phyloP scores from a whole-genome alignment of 2,113 vertebrate species.

The Puntigrus tetrazona region DNA sequence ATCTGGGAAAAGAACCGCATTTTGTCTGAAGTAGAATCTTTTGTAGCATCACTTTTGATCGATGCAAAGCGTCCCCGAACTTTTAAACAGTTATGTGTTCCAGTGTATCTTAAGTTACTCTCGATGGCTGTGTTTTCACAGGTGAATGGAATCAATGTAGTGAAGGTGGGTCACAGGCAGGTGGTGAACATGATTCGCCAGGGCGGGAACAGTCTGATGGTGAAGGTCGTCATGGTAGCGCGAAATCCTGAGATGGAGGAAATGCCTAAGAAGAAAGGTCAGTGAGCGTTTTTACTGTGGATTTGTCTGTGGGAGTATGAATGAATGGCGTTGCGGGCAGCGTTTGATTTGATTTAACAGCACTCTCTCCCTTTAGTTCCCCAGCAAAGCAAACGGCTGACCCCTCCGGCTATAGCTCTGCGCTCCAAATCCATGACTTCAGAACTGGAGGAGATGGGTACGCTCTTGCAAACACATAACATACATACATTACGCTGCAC shows the following conservation, averaged over 20 bases:
- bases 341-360: constrained; percentile 1
- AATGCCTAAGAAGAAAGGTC: constrained; percentile 85
- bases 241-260: constrained; percentile 91
- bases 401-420: constrained; percentile 87
- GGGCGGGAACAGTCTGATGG: constrained; percentile 90
- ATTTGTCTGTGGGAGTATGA: constrained; percentile 41
- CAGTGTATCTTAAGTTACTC: not conserved
- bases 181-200: constrained; percentile 95
- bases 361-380: constrained; percentile 74
- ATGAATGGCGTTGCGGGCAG: not conserved
- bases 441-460: constrained; percentile 92
- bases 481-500: not conserved
- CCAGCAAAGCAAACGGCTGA: constrained; percentile 86
- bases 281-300: not conserved
- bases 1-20: not conserved
- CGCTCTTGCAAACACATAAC: not conserved
- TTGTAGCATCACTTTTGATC: not conserved
- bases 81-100: not conserved
- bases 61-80: not conserved
- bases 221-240: constrained; percentile 94
- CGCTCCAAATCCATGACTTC: constrained; percentile 96
- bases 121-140: constrained; percentile 54
- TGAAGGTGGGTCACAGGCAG: constrained; percentile 91
- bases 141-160: constrained; percentile 91
- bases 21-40: not conserved